phyloP scores from a whole-genome alignment of 2,113 vertebrate genomes.

The Alces alces region DNA sequence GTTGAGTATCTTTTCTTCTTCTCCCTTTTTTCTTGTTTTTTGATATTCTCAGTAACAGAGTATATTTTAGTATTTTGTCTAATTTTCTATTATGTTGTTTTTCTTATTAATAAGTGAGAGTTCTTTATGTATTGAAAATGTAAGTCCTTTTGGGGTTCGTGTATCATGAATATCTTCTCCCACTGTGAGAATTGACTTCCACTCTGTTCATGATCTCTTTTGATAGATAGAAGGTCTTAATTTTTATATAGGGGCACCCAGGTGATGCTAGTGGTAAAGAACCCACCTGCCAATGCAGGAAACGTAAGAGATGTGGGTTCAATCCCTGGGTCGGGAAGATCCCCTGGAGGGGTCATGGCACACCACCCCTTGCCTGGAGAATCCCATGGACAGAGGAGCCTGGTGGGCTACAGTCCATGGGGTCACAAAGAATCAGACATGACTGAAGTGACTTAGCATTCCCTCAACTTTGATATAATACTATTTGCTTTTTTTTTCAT shows the following conservation, averaged over 20 bases:
- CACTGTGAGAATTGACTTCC: neutral
- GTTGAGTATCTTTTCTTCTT: neutral
- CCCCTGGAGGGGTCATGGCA: neutral
- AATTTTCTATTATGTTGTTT: neutral
- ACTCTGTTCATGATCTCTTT: neutral
- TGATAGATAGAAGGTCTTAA: neutral
- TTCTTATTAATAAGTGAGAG: neutral
- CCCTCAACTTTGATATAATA: neutral
- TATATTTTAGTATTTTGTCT: neutral
- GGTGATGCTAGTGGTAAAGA: neutral
- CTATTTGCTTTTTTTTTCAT: neutral
- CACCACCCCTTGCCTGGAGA: neutral
- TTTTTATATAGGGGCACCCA: neutral
- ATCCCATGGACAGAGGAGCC: neutral
- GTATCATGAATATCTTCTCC: neutral
- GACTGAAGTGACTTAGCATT: neutral
- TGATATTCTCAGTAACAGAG: neutral
- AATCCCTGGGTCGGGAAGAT: neutral
- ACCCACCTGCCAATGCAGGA: neutral
- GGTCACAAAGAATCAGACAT: neutral
- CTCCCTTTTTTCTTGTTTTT: neutral
- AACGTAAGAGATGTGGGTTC: neutral
- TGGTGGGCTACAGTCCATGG: neutral
- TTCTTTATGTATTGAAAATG: slow-evolving; percentile 8
- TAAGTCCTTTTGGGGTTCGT: neutral